Conservation (phyloP, 2,888 invertebrate species). For the Prionchulus punctatus region DNA sequence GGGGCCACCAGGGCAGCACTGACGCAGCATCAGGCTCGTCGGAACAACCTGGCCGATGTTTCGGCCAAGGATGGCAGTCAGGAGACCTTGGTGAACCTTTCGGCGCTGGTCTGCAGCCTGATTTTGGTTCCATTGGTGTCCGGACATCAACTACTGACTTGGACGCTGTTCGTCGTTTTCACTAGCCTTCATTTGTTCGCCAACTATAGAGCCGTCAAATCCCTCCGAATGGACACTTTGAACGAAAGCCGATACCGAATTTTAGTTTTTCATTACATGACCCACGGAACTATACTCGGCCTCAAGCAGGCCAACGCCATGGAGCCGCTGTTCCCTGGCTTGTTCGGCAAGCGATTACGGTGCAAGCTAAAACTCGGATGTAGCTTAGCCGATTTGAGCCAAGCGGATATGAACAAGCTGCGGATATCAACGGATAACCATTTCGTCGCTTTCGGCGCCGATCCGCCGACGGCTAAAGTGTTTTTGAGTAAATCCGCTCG, state of each 20-base stretch:
- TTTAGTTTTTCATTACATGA: not conserved
- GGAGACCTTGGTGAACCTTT: constrained; percentile 81
- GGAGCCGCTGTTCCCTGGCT: not conserved
- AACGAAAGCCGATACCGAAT: constrained; percentile 38
- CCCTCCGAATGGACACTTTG: constrained; percentile 59
- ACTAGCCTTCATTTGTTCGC: constrained; percentile 62
- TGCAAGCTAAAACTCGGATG: too few relatives aligned
- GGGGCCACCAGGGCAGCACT: constrained; percentile 78
- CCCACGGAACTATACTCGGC: not conserved
- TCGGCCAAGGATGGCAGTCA: constrained; percentile 85
- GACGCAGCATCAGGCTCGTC: constrained; percentile 77
- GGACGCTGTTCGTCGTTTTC: constrained; percentile 55
- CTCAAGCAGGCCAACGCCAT: not conserved
- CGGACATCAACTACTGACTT: constrained; percentile 39
- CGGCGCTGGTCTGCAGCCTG: constrained; percentile 63
- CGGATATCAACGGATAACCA: too few relatives aligned
- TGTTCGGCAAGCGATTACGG: not conserved
- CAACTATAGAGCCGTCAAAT: constrained; percentile 69
- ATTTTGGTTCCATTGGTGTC: constrained; percentile 50
- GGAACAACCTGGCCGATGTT: constrained; percentile 76
- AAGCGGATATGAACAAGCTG: too few relatives aligned
- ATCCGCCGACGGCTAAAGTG: too few relatives aligned
- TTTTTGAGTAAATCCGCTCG: too few relatives aligned
- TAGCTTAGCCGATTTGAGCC: too few relatives aligned
- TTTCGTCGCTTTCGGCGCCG: too few relatives aligned